Evolutionary conservation across 2,888 invertebrate species (phyloP).

Genomic region (Dicyrtoma fusca): DNA sequence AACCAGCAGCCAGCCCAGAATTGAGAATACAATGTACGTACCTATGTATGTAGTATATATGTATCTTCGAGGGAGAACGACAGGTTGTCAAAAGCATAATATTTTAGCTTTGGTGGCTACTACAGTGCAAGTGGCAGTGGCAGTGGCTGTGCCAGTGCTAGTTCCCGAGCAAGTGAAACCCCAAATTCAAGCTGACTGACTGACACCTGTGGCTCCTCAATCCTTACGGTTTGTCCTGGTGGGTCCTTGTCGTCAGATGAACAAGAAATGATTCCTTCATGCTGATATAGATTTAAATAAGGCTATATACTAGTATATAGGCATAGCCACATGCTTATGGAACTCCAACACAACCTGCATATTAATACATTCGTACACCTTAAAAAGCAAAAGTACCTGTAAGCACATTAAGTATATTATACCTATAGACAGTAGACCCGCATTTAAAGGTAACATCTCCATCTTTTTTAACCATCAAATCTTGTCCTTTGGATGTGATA

Average conservation of each 20-base stretch:
- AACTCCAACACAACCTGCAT: background rate
- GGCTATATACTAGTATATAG: too few relatives aligned
- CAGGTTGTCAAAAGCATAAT: too few relatives aligned
- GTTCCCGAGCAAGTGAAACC: background rate
- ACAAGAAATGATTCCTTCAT: too few relatives aligned
- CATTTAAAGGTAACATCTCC: conserved; percentile 4
- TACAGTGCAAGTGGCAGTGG: background rate
- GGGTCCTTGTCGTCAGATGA: background rate
- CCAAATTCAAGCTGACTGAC: conserved; percentile 1
- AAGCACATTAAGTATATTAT: too few relatives aligned
- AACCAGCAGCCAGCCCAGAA: too few relatives aligned
- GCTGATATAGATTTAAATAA: too few relatives aligned
- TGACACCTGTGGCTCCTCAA: conserved; percentile 7
- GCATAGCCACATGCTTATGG: too few relatives aligned
- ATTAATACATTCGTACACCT: background rate
- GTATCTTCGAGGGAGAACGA: too few relatives aligned
- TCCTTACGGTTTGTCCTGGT: background rate
- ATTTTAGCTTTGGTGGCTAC: too few relatives aligned
- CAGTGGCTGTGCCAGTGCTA: background rate
- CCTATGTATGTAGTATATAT: too few relatives aligned
- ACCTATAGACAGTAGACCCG: too few relatives aligned
- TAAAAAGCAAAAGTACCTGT: background rate
- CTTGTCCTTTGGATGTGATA: background rate
- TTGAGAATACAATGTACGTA: too few relatives aligned
- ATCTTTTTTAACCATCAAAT: conserved; percentile 20